phyloP scores from a whole-genome alignment of 2,113 vertebrate genomes.

The Poecilia latipinna region DNA sequence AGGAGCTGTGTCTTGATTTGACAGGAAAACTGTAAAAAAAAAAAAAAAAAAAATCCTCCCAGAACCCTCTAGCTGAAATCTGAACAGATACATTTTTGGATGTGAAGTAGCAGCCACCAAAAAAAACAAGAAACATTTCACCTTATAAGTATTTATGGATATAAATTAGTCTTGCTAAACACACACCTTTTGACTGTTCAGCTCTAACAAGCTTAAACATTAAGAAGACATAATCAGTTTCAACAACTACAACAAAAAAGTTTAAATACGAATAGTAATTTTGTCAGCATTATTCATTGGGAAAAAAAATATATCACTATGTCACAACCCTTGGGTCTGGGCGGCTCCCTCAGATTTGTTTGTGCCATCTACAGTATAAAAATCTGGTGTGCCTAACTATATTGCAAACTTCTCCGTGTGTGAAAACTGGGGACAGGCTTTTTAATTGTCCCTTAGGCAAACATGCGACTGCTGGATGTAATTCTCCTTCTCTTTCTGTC shows the following conservation, averaged over 20 bases:
- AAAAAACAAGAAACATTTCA: too few relatives aligned
- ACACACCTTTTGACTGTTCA: too few relatives aligned
- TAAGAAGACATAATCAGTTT: background rate
- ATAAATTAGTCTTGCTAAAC: too few relatives aligned
- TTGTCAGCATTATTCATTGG: background rate
- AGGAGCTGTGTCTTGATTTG: too few relatives aligned
- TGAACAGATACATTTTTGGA: too few relatives aligned
- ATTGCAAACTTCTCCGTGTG: background rate
- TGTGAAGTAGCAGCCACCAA: too few relatives aligned
- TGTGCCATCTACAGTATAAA: constrained; percentile 18
- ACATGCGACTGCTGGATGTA: constrained; percentile 44
- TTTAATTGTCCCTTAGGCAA: background rate
- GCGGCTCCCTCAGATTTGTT: constrained; percentile 8
- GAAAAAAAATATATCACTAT: background rate
- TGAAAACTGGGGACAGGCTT: background rate
- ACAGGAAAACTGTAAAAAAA: too few relatives aligned
- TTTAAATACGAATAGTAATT: background rate
- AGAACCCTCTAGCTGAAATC: too few relatives aligned
- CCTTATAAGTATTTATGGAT: too few relatives aligned
- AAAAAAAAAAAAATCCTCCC: too few relatives aligned
- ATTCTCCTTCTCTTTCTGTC: constrained; percentile 38
- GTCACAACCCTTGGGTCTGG: constrained; percentile 19
- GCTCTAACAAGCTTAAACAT: too few relatives aligned
- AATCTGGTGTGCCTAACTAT: constrained; percentile 3
- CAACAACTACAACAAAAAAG: background rate